Evolutionary conservation across 2,888 invertebrate species (phyloP).

Genomic region (Rhagophthalmus giganteus): DNA sequence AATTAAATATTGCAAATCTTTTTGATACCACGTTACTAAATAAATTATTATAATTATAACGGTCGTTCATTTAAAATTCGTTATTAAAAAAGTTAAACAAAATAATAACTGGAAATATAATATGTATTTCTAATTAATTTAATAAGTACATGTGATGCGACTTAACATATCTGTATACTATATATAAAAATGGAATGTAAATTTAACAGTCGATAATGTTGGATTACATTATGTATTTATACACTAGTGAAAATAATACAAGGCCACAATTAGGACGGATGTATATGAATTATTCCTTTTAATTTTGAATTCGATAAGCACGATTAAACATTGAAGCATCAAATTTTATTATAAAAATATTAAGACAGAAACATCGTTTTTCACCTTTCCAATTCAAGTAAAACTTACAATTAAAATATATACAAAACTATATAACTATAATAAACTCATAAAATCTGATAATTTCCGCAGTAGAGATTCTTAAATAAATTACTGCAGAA

Average conservation of each 20-base stretch:
- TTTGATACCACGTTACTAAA: conserved; percentile 7
- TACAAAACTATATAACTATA: conserved; percentile 13
- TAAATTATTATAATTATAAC: too few species aligned
- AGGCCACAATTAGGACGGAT: conserved; percentile 32
- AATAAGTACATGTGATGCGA: conserved; percentile 49
- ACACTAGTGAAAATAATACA: conserved; percentile 24
- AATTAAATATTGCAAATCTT: conserved; percentile 6
- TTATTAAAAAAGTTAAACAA: conserved; percentile 3
- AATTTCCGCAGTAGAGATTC: neutral
- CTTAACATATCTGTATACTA: conserved; percentile 41
- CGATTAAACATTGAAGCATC: conserved; percentile 9
- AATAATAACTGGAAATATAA: conserved; percentile 46
- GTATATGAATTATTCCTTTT: conserved; percentile 6
- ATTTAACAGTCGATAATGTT: conserved; percentile 32
- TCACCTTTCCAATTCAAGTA: conserved; percentile 4
- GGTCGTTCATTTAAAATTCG: too few species aligned
- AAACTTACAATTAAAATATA: conserved; percentile 11
- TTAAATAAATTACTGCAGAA: conserved; percentile 1
- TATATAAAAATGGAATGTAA: conserved; percentile 35
- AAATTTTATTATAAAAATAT: neutral
- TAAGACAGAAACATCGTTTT: neutral
- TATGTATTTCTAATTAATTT: conserved; percentile 50
- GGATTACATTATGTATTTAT: conserved; percentile 8
- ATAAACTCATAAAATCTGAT: conserved; percentile 5
- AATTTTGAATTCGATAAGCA: conserved; percentile 6